Evolutionary conservation across 2,113 vertebrate species (phyloP).

Genomic region (Ptyas mucosa): DNA sequence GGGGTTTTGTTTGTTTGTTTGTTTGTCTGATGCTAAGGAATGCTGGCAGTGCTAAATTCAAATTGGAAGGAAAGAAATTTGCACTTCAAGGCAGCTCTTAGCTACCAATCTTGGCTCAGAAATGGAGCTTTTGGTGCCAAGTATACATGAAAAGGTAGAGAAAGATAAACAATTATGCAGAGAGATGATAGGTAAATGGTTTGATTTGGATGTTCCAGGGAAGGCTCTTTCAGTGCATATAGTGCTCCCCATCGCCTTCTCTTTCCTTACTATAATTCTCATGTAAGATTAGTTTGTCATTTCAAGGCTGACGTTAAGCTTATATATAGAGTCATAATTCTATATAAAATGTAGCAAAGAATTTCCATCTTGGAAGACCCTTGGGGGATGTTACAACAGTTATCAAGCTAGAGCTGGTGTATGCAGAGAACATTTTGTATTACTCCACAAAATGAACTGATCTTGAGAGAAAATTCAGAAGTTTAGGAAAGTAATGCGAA

Average conservation of each 20-base stretch:
- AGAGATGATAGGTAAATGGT: not conserved
- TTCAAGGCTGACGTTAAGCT: not conserved
- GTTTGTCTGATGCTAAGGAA: not conserved
- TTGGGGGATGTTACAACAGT: not conserved
- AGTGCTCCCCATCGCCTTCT: not conserved
- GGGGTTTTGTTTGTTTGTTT: not conserved
- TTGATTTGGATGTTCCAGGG: conserved; percentile 4
- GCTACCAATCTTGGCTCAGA: conserved; percentile 10
- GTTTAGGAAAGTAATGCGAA: not conserved
- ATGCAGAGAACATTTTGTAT: not conserved
- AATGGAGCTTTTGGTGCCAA: not conserved
- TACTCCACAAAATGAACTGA: not conserved
- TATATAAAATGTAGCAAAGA: not conserved
- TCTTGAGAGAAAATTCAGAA: not conserved
- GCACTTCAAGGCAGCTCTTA: conserved; percentile 3
- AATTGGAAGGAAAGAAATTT: conserved; percentile 10
- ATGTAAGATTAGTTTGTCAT: not conserved
- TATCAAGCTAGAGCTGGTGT: not conserved
- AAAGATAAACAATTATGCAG: conserved; percentile 3
- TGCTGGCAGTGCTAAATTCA: conserved; percentile 6
- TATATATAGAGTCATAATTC: not conserved
- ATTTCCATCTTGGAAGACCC: not conserved
- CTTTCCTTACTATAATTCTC: not conserved
- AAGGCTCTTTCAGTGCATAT: not conserved
- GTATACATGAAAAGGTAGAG: conserved; percentile 5